These are phyloP conservation scores for Antechinus stuartii DNA, from an alignment of 2,113 vertebrate species.

Conservation along the genomic window DNA sequence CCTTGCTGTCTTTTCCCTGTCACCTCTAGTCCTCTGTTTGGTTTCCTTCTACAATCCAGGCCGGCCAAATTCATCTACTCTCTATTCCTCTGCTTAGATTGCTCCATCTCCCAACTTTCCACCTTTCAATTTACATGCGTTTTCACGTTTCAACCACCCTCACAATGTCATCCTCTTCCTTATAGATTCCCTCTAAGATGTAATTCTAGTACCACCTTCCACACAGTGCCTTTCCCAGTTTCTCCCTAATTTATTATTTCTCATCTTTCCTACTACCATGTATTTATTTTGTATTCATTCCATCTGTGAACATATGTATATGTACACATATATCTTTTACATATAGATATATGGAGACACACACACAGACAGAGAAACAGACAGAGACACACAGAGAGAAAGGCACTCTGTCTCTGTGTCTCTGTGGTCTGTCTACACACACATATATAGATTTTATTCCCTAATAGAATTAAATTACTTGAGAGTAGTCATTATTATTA, in stretches of 20 bases:
- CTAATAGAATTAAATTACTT: background rate
- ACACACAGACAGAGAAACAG: no score
- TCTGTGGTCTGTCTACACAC: background rate
- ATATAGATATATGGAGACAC: background rate
- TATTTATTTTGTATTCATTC: background rate
- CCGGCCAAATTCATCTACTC: background rate
- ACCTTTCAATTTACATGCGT: background rate
- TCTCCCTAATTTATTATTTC: background rate
- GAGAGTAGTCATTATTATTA: background rate
- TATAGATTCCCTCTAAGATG: background rate
- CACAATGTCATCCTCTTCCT: background rate
- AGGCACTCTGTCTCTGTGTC: background rate
- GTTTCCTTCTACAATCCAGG: background rate
- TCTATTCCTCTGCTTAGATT: background rate
- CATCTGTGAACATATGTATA: no score
- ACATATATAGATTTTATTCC: background rate
- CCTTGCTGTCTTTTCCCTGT: background rate
- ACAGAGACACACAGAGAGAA: no score
- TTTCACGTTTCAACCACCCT: background rate
- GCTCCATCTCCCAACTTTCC: background rate
- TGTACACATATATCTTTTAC: background rate
- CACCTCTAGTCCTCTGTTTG: background rate
- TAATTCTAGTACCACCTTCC: background rate
- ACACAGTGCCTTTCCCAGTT: background rate
- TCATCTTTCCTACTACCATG: background rate